Conservation (phyloP, 2,113 vertebrate species). For the Laticauda laticaudata region DNA sequence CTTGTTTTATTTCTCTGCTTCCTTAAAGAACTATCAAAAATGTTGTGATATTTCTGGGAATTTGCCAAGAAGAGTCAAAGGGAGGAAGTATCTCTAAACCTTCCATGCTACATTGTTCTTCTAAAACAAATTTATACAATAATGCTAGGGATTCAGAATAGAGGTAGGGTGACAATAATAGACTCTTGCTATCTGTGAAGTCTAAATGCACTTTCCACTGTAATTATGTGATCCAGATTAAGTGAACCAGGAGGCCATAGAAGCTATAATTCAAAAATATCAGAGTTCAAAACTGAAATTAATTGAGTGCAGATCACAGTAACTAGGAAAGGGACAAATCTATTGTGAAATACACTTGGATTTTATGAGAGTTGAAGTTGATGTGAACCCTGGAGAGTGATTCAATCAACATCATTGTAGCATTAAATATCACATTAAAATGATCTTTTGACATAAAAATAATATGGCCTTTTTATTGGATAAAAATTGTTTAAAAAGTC, state of each 20-base stretch:
- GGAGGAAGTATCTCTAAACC: background rate
- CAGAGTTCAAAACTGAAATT: background rate
- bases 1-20: background rate
- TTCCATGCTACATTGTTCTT: background rate
- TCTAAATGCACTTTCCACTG: background rate
- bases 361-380: background rate
- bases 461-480: background rate
- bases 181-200: background rate
- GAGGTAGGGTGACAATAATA: background rate
- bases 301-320: background rate
- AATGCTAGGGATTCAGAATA: background rate
- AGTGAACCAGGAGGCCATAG: background rate
- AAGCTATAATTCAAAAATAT: background rate
- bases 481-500: background rate
- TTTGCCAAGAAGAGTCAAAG: background rate
- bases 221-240: background rate
- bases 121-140: background rate
- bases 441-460: background rate
- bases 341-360: background rate
- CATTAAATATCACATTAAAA: background rate
- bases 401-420: background rate
- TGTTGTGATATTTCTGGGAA: background rate
- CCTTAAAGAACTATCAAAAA: background rate
- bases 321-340: background rate
- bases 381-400: background rate